Evolutionary conservation across 2,113 vertebrate genomes (phyloP), one percentile per base, ranked within the genome.

Genomic region (Arvicanthis niloticus): DNA sequence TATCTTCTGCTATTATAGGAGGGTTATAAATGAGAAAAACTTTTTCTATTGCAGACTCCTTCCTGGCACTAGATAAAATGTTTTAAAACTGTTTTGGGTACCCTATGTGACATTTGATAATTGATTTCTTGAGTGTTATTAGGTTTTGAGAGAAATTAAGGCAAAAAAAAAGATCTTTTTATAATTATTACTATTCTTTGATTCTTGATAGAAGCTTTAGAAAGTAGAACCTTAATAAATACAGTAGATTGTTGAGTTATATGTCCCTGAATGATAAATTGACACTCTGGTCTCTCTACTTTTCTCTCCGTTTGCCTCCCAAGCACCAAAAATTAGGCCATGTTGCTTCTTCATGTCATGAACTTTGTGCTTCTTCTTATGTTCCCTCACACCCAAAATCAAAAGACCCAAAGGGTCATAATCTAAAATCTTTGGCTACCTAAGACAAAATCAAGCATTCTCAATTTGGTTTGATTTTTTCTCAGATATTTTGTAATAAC

Each of bases 1-100:
- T 7, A 17, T 0, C 3, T 5, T 58, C 5, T 42, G n/a, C 42
- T 51, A 75, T 13, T 45, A 56, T 56, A 82, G 31, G 58, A 34
- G 75, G 3, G 6, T 22, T 48, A 2, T 17, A 67, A 67, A 65
- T 40, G 17, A 5, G 0, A 2, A 15, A 40, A 1, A 1, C 3
- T 70, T 75, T 91, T 12, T 19, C 8, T 1, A 58, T 84, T 80
- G 65, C 72, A 51, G 1, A 77, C 65, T 75, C 34, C 31, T 77
- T 6, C 21, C 2, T 80, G 31, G 1, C n/a, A 85, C 15, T 40
- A 62, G 5, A 58, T 7, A 51, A 24, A 7, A 58, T 88, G 7
- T 29, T 89, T 84, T 70, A 37, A 56, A 86, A 88, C 31, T 45
- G 26, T 62, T 29, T 2, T 22, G 24, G 0, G 62, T 45, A 60